These are phyloP conservation scores for Tylochromis polylepis DNA, from an alignment of 2,113 vertebrate species.

Conservation along the genomic window DNA sequence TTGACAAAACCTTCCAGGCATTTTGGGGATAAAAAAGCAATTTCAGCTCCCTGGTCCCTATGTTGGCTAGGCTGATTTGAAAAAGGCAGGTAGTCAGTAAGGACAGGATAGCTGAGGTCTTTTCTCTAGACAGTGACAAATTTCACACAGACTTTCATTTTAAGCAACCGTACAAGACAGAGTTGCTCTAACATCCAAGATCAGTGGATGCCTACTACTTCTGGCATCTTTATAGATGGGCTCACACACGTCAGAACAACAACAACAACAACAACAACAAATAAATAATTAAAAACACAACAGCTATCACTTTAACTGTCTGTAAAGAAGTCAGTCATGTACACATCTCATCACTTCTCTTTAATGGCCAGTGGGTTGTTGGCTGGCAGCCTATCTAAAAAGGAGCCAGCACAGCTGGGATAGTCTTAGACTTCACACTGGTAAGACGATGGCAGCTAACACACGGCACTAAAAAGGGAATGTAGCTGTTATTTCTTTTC, in stretches of 20 bases:
- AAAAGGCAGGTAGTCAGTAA: neutral
- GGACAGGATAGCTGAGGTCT: conserved; percentile 13
- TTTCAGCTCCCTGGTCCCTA: conserved; percentile 30
- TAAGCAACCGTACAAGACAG: conserved; percentile 7
- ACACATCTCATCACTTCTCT: conserved; percentile 2
- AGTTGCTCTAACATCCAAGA: conserved; percentile 9
- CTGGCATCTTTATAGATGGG: conserved; percentile 8
- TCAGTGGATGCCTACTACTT: neutral
- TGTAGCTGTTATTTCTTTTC: conserved; percentile 8
- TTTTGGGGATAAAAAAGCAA: conserved; percentile 61
- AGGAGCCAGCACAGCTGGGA: neutral
- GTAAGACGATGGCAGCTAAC: conserved; percentile 17
- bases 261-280: no score
- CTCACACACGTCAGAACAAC: neutral
- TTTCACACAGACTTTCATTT: conserved; percentile 51
- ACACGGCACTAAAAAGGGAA: conserved; percentile 3
- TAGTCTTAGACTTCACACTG: neutral
- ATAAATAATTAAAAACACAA: neutral
- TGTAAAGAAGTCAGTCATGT: neutral
- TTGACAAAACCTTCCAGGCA: conserved; percentile 52
- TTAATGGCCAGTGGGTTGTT: conserved; percentile 10
- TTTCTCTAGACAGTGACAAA: conserved; percentile 50
- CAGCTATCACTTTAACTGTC: conserved; percentile 22
- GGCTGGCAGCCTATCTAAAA: conserved; percentile 3
- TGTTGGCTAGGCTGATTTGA: conserved; percentile 31